Conservation (phyloP, 2,113 vertebrate genomes). For the Tachysurus vachellii region DNA sequence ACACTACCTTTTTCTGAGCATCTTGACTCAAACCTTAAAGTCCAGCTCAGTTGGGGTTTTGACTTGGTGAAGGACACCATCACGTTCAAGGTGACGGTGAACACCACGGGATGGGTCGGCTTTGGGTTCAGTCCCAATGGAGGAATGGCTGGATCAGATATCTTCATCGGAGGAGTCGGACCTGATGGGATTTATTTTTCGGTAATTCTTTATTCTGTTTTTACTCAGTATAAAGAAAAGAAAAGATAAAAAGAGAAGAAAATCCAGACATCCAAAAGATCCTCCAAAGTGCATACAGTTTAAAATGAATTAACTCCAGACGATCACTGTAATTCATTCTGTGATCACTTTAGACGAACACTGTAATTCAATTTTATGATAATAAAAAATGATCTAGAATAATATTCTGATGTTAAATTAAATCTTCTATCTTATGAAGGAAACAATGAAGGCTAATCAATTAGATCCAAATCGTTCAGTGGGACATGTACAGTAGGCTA, state of each 20-base stretch:
- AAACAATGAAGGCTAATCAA: not conserved
- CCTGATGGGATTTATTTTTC: slow-evolving; percentile 70
- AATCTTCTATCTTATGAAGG: not conserved
- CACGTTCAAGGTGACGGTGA: slow-evolving; percentile 70
- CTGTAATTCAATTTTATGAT: too few species aligned
- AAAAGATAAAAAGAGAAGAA: not conserved
- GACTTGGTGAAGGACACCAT: slow-evolving; percentile 65
- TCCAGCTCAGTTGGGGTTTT: slow-evolving; percentile 74
- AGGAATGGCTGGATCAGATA: slow-evolving; percentile 69
- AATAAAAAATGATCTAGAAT: too few species aligned
- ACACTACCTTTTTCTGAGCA: slow-evolving; percentile 68
- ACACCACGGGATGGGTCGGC: slow-evolving; percentile 75
- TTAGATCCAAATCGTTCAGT: too few species aligned
- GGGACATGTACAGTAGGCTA: too few species aligned
- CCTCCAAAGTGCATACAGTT: not conserved
- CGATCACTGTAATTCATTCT: not conserved
- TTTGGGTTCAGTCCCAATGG: slow-evolving; percentile 72
- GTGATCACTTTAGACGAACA: too few species aligned
- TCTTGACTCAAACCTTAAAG: slow-evolving; percentile 61
- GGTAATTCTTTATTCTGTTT: slow-evolving; percentile 58
- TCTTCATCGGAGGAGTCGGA: slow-evolving; percentile 72
- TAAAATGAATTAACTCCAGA: not conserved
- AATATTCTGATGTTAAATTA: too few species aligned
- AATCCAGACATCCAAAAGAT: not conserved
- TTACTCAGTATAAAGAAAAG: not conserved